These are phyloP conservation scores for Dendropsophus ebraccatus DNA, from an alignment of 2,113 vertebrate genomes.

Conservation along the genomic window DNA sequence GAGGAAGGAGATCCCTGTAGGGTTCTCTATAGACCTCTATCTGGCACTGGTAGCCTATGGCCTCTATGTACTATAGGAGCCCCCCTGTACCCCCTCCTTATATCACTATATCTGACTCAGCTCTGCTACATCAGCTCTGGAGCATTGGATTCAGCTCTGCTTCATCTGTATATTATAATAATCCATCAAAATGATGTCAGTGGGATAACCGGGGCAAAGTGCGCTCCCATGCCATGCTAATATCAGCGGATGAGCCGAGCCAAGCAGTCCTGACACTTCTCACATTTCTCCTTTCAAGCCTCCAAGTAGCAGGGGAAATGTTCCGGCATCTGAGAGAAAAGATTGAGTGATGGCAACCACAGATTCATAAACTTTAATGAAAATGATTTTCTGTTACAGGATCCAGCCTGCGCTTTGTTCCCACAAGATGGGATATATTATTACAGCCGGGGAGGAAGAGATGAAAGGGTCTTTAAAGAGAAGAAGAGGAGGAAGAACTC, in stretches of 20 bases:
- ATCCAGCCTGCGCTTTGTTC: conserved; percentile 19
- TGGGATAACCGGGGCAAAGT: background rate
- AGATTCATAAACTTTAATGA: conserved; percentile 47
- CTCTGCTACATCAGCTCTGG: background rate
- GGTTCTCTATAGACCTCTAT: too few relatives aligned
- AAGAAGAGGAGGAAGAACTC: background rate
- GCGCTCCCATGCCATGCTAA: background rate
- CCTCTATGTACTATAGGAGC: too few relatives aligned
- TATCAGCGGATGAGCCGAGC: background rate
- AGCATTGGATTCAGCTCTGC: background rate
- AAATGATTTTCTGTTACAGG: conserved; percentile 38
- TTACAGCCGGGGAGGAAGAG: background rate
- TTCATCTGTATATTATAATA: background rate
- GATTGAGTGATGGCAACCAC: conserved; percentile 29
- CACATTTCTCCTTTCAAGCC: conserved; percentile 37
- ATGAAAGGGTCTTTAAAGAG: background rate
- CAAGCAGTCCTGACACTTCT: conserved; percentile 30
- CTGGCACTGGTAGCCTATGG: too few relatives aligned
- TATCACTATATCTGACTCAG: too few relatives aligned
- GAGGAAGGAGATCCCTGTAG: too few relatives aligned
- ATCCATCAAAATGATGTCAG: background rate
- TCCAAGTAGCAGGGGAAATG: conserved; percentile 9
- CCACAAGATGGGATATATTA: conserved; percentile 25
- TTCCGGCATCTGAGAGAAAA: conserved; percentile 15
- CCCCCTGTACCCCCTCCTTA: too few relatives aligned